A percentile compares a stretch with the other conserved stretches of the same genome.
Conservation (phyloP, 2,888 invertebrate genomes). For the Didymodactylos carnosus region DNA sequence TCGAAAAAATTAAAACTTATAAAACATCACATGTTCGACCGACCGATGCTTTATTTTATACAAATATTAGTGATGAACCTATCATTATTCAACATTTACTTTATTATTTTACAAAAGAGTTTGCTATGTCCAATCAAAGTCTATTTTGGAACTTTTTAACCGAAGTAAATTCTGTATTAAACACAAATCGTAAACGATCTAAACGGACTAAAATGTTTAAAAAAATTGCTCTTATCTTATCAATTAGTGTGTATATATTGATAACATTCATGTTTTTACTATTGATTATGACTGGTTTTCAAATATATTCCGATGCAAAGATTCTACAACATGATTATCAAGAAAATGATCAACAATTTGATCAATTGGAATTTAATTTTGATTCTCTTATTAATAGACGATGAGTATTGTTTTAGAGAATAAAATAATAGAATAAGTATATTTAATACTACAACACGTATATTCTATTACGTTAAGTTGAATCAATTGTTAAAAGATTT, state of each 20-base stretch:
- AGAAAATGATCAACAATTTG: too few relatives aligned
- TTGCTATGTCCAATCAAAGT: background rate
- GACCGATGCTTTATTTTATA: background rate
- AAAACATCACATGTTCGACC: background rate
- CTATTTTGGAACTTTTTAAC: background rate
- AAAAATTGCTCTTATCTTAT: background rate
- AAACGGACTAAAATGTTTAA: background rate
- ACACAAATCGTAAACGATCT: background rate
- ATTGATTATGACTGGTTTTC: background rate
- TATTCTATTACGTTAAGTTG: too few relatives aligned
- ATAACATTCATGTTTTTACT: background rate
- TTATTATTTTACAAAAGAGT: background rate
- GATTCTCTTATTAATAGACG: too few relatives aligned
- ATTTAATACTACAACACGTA: too few relatives aligned
- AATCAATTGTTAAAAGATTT: too few relatives aligned
- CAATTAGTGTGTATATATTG: background rate
- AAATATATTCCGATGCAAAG: too few relatives aligned
- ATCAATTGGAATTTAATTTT: too few relatives aligned
- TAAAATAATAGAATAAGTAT: too few relatives aligned
- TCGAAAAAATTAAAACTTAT: background rate
- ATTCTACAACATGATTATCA: too few relatives aligned
- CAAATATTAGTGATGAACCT: background rate
- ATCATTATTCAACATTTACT: background rate
- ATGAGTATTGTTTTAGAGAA: too few relatives aligned
- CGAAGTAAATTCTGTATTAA: background rate